Evolutionary conservation across 2,113 vertebrate species (phyloP), one percentile per base, ranked within the genome.

Genomic region (Ameiurus melas): DNA sequence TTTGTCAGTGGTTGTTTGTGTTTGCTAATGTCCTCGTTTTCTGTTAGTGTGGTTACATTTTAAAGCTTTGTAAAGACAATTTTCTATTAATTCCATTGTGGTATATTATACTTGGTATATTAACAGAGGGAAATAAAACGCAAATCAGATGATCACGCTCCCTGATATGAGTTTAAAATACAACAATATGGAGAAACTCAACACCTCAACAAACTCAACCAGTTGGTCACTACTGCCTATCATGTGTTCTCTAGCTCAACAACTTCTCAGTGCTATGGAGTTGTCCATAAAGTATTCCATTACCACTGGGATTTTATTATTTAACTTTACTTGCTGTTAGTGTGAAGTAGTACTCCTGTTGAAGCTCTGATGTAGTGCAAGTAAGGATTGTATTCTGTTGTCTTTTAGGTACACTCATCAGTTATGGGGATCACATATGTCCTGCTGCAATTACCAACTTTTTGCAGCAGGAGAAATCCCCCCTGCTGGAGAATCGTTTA

Each of bases 381-480:
- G 20, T 43, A 25, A 3, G 71, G 20, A n/a, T 17, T 78, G 47
- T 51, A 17, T 78, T 78, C 13, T 78, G 5, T 53, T 51, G 71
- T 75, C 5, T n/a, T 78, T 75, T 6, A 78, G 75, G 47, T n/a
- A 17, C 25, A n/a, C 0, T 4, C 43, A 81, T 13, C 25, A 62
- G 30, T 79, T 39, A 58, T 86, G 25, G 58, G 36, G 33, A 64
- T 64, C 57, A 47, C 2, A 13, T 5, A 22, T 78, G 39, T 66
- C 66, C 43, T 51, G 16, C 73, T 80, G n/a, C 27, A 53, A 4
- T 19, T 53, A 25, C 17, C n/a, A 33, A n/a, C 27, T 80, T 60
- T 33, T 30, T 80, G 17, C 57, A 79, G 58, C 75, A 64, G 75
- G 73, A 86, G 39, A 43, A 86, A 66, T n/a, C 39, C 75, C 19